A percentile compares a stretch with the other conserved stretches of the same genome.
Evolutionary conservation across 2,888 invertebrate genomes (phyloP).

Genomic region (Herminia tarsipennalis): DNA sequence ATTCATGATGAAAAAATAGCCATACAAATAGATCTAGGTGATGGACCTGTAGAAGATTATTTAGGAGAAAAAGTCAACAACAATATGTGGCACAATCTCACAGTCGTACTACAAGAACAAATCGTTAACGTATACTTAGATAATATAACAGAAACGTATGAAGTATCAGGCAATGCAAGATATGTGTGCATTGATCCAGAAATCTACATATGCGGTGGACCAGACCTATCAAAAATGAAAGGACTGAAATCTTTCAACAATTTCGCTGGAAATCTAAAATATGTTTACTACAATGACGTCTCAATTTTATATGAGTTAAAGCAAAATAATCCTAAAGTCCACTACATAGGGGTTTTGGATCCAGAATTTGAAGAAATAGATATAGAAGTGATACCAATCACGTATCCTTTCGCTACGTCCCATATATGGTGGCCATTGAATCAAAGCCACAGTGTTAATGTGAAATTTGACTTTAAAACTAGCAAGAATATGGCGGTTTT

Average conservation of each 20-base stretch:
- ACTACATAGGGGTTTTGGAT: conserved; percentile 91
- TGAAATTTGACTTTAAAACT: conserved; percentile 95
- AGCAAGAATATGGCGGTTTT: conserved; percentile 93
- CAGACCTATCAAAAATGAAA: conserved; percentile 92
- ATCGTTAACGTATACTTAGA: conserved; percentile 91
- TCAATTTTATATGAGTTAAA: conserved; percentile 95
- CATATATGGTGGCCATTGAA: conserved; percentile 96
- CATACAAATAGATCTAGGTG: conserved; percentile 95
- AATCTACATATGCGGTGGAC: conserved; percentile 96
- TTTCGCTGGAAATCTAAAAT: conserved; percentile 95
- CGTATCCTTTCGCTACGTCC: conserved; percentile 95
- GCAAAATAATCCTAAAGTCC: conserved; percentile 93
- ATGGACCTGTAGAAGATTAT: conserved; percentile 89
- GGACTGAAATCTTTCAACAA: conserved; percentile 93
- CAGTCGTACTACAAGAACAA: conserved; percentile 92
- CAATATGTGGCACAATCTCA: conserved; percentile 95
- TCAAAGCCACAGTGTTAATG: conserved; percentile 89
- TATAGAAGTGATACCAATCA: conserved; percentile 95
- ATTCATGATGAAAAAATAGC: conserved; percentile 93
- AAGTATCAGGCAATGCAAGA: conserved; percentile 88
- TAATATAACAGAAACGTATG: conserved; percentile 88
- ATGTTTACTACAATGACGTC: conserved; percentile 97
- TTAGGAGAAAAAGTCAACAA: conserved; percentile 90
- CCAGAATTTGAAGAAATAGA: conserved; percentile 94
- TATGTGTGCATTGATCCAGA: conserved; percentile 96